These are phyloP conservation scores for Vulpes vulpes DNA, from an alignment of 2,113 vertebrate genomes.

Conservation along the genomic window DNA sequence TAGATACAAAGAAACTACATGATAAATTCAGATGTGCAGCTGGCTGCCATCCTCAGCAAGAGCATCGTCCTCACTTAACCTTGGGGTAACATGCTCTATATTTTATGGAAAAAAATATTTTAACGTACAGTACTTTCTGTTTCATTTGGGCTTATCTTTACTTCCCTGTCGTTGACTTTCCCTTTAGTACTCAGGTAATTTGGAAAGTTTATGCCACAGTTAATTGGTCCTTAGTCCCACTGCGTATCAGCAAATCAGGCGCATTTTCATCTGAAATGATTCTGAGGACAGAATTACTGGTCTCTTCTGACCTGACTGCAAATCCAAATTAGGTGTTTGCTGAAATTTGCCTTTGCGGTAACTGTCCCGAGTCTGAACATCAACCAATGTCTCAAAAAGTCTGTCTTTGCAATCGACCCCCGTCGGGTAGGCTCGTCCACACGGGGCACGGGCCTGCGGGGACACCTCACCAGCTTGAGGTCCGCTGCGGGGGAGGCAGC, in stretches of 20 bases:
- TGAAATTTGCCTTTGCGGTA: neutral
- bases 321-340: neutral
- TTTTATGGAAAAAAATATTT: neutral
- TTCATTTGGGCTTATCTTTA: neutral
- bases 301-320: neutral
- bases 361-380: neutral
- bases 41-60: neutral
- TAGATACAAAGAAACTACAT: neutral
- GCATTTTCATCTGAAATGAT: constrained; percentile 19
- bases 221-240: neutral
- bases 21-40: neutral
- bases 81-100: neutral
- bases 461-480: too few species aligned
- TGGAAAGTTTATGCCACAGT: neutral
- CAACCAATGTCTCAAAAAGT: neutral
- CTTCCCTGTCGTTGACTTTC: neutral
- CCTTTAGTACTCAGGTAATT: neutral
- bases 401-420: neutral
- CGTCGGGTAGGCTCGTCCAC: too few species aligned
- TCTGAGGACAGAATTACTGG: neutral
- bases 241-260: neutral
- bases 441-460: too few species aligned
- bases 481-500: too few species aligned
- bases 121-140: neutral
- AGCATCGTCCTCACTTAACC: neutral